Evolutionary conservation across 2,797 vertebrate genomes (phyloP).

Genomic region (Microctenopoma stevenorrisi): DNA sequence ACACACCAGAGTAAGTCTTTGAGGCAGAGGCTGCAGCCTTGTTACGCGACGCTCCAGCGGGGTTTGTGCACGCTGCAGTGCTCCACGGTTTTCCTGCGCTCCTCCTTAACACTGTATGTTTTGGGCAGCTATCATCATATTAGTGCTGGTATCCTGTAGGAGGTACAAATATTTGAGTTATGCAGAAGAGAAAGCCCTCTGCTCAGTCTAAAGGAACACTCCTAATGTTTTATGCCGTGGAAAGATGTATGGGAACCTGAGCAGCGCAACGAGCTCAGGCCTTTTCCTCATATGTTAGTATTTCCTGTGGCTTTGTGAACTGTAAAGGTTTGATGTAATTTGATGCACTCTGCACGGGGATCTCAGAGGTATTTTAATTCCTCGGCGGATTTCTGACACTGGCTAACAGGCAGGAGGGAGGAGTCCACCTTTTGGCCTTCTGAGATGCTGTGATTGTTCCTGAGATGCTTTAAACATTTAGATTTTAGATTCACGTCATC

Average conservation of each 20-base stretch:
- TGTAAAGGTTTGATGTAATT: constrained; percentile 18
- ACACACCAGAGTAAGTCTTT: constrained; percentile 90
- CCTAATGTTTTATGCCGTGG: background rate
- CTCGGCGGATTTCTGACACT: constrained; percentile 23
- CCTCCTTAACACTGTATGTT: background rate
- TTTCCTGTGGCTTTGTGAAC: constrained; percentile 24
- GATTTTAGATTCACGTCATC: background rate
- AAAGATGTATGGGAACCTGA: background rate
- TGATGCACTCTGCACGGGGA: constrained; percentile 25
- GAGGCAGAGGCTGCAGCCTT: too few relatives aligned
- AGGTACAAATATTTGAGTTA: constrained; percentile 3
- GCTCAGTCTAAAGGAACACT: background rate
- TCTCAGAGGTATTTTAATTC: constrained; percentile 52
- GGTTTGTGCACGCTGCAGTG: background rate
- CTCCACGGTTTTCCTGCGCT: background rate
- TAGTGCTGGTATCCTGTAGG: background rate
- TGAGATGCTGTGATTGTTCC: constrained; percentile 6
- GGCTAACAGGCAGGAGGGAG: constrained; percentile 4
- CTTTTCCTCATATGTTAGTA: constrained; percentile 12
- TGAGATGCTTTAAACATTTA: background rate
- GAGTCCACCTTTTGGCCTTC: background rate
- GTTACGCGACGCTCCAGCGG: too few relatives aligned
- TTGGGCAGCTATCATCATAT: background rate
- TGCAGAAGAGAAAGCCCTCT: background rate
- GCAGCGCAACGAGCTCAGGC: constrained; percentile 4